A percentile compares a stretch with the other conserved stretches of the same genome.
phyloP scores from a whole-genome alignment of 2,888 invertebrate genomes.

The Drosophila infuscata region DNA sequence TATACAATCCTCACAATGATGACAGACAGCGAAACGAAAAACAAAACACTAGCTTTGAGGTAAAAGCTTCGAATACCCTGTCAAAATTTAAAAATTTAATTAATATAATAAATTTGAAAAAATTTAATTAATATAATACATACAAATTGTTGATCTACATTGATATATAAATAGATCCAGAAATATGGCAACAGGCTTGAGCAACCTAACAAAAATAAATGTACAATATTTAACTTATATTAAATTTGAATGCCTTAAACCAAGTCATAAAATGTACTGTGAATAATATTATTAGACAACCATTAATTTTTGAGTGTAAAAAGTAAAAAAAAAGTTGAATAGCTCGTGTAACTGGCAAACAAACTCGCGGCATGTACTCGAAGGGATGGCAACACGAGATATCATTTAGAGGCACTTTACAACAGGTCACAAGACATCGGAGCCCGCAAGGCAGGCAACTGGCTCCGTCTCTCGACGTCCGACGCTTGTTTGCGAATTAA shows the following conservation, averaged over 20 bases:
- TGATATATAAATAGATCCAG: background rate
- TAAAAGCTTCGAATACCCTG: constrained; percentile 34
- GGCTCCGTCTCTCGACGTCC: constrained; percentile 11
- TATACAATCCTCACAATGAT: constrained; percentile 53
- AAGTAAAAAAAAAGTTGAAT: background rate
- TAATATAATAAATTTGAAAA: too few relatives aligned
- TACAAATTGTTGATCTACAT: background rate
- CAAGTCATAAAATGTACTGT: background rate
- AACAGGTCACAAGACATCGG: constrained; percentile 41
- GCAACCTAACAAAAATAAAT: background rate
- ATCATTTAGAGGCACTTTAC: constrained; percentile 58
- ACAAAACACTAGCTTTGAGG: constrained; percentile 22
- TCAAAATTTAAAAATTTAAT: background rate
- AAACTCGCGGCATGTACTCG: constrained; percentile 10
- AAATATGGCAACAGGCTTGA: background rate
- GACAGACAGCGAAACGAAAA: constrained; percentile 37
- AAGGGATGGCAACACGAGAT: constrained; percentile 57
- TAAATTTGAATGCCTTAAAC: background rate
- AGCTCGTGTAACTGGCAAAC: constrained; percentile 7
- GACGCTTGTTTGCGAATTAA: constrained; percentile 49
- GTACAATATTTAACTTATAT: background rate
- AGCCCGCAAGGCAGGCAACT: constrained; percentile 30
- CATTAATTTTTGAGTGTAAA: constrained; percentile 4
- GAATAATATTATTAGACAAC: background rate
- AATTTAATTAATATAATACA: background rate